Percentiles rank a stretch among this genome's conserved stretches.
phyloP scores from a whole-genome alignment of 1,140 invertebrate genomes.

The Drosophila parvula region DNA sequence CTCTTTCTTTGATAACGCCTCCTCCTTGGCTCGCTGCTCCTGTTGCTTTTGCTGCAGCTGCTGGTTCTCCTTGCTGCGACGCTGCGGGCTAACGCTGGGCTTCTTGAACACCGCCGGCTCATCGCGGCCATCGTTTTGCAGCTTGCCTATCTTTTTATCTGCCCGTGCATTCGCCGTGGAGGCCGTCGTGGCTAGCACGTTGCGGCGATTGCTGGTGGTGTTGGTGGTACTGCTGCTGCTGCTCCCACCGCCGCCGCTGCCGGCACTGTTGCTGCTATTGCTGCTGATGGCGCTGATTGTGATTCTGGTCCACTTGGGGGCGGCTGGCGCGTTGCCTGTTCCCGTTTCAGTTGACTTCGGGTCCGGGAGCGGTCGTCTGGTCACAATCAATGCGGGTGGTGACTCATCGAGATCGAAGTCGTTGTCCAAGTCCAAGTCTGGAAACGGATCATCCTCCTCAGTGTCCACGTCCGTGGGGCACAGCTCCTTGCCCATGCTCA shows the following conservation, averaged over 20 bases:
- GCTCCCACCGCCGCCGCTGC: constrained; percentile 28
- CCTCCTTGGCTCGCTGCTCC: constrained; percentile 23
- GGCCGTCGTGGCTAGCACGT: constrained; percentile 51
- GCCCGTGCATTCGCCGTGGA: constrained; percentile 37
- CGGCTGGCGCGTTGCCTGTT: not conserved
- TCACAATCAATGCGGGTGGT: constrained; percentile 26
- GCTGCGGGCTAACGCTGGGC: constrained; percentile 41
- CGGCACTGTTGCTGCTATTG: constrained; percentile 27
- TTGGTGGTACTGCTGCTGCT: not conserved
- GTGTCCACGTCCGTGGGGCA: constrained; percentile 57
- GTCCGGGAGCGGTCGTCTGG: constrained; percentile 2
- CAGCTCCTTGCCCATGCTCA: constrained; percentile 74
- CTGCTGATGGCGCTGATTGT: not conserved
- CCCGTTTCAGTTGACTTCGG: constrained; percentile 4
- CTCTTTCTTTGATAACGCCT: not conserved
- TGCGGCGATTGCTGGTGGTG: not conserved
- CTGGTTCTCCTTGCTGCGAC: constrained; percentile 32
- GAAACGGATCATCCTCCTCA: constrained; percentile 57
- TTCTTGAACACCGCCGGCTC: constrained; percentile 62
- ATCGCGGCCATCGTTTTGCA: constrained; percentile 48
- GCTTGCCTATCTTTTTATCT: constrained; percentile 57
- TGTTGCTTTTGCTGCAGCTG: constrained; percentile 3
- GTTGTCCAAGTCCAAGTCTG: constrained; percentile 47
- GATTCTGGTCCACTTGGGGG: not conserved
- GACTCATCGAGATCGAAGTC: constrained; percentile 45